A percentile compares a stretch with the other conserved stretches of the same genome.
phyloP scores from a whole-genome alignment of 2,888 invertebrate genomes.

The Mamestra brassicae region DNA sequence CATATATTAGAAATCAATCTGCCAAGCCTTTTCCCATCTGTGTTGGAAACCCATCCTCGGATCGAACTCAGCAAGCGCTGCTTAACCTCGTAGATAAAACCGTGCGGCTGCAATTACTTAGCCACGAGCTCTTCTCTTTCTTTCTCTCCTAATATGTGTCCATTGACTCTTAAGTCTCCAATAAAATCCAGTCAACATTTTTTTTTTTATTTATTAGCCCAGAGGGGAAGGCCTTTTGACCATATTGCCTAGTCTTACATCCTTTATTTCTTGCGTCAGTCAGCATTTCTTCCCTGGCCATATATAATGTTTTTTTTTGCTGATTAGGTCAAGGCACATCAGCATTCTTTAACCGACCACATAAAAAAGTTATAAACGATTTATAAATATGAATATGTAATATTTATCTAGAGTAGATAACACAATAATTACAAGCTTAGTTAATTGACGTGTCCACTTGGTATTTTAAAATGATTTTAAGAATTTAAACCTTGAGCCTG shows the following conservation, averaged over 20 bases:
- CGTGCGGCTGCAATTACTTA: background rate
- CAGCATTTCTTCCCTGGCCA: background rate
- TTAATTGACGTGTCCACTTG: slow-evolving; percentile 38
- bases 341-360: slow-evolving; percentile 22
- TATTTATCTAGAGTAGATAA: slow-evolving; percentile 47
- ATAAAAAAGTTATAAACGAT: slow-evolving; percentile 39
- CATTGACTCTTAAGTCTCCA: too few species aligned
- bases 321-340: slow-evolving; percentile 37
- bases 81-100: background rate
- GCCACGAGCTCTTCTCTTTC: background rate
- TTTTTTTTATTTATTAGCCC: too few species aligned
- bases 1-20: too few species aligned
- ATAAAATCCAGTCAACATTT: background rate
- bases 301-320: background rate
- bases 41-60: background rate
- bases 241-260: too few species aligned
- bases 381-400: slow-evolving; percentile 44
- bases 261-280: too few species aligned
- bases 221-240: too few species aligned
- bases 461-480: slow-evolving; percentile 53
- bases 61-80: background rate
- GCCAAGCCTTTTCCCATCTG: too few species aligned
- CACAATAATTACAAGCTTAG: slow-evolving; percentile 27
- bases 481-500: slow-evolving; percentile 20
- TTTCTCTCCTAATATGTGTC: too few species aligned